These are phyloP conservation scores for Proctacanthus coquilletti DNA, from an alignment of 1,140 invertebrate species.

Conservation along the genomic window DNA sequence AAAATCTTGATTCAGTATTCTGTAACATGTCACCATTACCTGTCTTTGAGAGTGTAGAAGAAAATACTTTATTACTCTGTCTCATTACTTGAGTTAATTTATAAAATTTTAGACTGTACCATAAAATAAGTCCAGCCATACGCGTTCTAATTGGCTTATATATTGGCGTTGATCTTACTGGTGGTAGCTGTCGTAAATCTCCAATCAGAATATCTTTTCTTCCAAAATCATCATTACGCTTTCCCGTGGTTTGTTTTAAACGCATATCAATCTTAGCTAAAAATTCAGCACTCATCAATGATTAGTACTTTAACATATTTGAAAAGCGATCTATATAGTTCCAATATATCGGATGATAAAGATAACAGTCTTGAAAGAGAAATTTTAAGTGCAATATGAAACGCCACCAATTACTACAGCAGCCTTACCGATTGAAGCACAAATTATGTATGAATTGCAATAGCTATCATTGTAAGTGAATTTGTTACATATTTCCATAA, in stretches of 20 bases:
- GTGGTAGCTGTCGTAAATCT: constrained; percentile 12
- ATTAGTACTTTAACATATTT: constrained; percentile 10
- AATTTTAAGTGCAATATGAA: constrained; percentile 15
- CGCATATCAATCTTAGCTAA: constrained; percentile 10
- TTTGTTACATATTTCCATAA: constrained; percentile 14
- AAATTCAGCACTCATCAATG: constrained; percentile 13
- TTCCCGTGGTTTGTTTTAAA: constrained; percentile 13
- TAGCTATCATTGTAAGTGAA: constrained; percentile 2
- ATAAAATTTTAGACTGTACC: constrained; percentile 13
- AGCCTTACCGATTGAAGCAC: constrained; percentile 21
- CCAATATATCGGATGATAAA: constrained; percentile 4
- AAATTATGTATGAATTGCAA: constrained; percentile 14
- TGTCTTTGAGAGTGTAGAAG: constrained; percentile 12
- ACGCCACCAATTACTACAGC: constrained; percentile 17
- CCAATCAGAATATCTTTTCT: constrained; percentile 10
- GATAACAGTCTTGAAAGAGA: constrained; percentile 2
- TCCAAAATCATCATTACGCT: constrained; percentile 9
- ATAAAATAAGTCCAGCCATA: constrained; percentile 11
- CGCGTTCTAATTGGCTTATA: constrained; percentile 9
- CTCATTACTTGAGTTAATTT: constrained; percentile 14
- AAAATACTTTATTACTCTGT: constrained; percentile 12
- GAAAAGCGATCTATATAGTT: constrained; percentile 9
- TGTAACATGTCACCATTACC: constrained; percentile 12
- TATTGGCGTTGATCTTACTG: constrained; percentile 12
- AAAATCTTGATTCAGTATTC: neutral